Conservation (phyloP, 2,113 vertebrate species). For the Poeciliopsis prolifica region DNA sequence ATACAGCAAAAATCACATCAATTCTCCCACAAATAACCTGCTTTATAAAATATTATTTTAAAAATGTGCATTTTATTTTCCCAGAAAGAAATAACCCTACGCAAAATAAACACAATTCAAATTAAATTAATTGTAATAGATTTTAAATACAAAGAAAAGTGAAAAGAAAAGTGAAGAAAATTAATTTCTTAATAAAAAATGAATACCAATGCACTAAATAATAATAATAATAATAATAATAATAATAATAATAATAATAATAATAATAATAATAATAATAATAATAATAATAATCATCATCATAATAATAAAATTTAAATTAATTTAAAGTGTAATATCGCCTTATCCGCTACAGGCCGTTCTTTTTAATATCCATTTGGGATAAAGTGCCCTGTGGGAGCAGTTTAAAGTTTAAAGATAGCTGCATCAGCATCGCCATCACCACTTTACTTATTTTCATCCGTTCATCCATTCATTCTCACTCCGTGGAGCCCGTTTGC, state of each 20-base stretch:
- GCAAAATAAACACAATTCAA: background rate
- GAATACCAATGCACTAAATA: background rate
- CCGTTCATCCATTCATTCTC: constrained; percentile 43
- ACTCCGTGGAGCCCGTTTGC: constrained; percentile 15
- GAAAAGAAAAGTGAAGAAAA: background rate
- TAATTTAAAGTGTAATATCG: background rate
- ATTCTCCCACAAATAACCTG: too few relatives aligned
- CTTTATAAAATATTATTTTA: too few relatives aligned
- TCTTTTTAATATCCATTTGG: background rate
- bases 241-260: background rate
- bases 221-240: background rate
- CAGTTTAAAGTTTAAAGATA: constrained; percentile 7
- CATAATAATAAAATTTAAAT: too few relatives aligned
- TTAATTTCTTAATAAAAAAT: too few relatives aligned
- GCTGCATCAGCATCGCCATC: background rate
- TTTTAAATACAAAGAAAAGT: background rate
- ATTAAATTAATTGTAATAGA: background rate
- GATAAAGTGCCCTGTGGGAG: fast-evolving
- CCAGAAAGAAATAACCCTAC: background rate
- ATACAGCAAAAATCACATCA: background rate
- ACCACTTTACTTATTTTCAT: constrained; percentile 16
- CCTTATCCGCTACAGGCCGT: background rate
- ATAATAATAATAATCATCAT: too few relatives aligned
- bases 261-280: background rate
- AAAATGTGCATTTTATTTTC: background rate